Conservation (phyloP, 2,888 invertebrate species). For the Philonicus albiceps region DNA sequence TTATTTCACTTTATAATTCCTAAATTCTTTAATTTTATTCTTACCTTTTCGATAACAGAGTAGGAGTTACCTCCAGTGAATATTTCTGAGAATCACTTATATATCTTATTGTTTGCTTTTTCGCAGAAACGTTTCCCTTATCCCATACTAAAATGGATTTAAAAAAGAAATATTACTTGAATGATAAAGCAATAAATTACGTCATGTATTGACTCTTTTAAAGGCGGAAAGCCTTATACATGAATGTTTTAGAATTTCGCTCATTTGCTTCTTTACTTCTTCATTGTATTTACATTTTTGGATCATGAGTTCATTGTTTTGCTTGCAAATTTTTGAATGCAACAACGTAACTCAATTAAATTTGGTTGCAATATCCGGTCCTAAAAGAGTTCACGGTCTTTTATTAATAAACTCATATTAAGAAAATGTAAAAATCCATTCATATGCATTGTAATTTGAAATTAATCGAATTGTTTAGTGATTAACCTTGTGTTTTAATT, state of each 20-base stretch:
- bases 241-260: background rate
- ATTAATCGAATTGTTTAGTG: no score
- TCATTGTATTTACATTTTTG: background rate
- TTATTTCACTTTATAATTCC: no score
- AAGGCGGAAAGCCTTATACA: background rate
- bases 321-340: background rate
- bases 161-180: background rate
- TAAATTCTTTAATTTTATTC: no score
- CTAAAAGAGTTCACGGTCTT: background rate
- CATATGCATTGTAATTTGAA: no score
- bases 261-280: background rate
- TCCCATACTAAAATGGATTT: background rate
- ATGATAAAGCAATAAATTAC: background rate
- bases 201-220: background rate
- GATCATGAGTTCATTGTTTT: background rate
- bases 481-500: no score
- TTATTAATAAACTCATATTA: background rate
- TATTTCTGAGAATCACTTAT: background rate
- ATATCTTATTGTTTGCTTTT: background rate
- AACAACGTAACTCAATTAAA: background rate
- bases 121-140: background rate
- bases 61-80: no score
- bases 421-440: no score
- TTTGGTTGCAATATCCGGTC: background rate
- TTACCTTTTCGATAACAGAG: no score